A percentile compares a stretch with the other conserved stretches of the same genome.
phyloP scores from a whole-genome alignment of 2,888 invertebrate species.

The Rotaria magnacalcarata region DNA sequence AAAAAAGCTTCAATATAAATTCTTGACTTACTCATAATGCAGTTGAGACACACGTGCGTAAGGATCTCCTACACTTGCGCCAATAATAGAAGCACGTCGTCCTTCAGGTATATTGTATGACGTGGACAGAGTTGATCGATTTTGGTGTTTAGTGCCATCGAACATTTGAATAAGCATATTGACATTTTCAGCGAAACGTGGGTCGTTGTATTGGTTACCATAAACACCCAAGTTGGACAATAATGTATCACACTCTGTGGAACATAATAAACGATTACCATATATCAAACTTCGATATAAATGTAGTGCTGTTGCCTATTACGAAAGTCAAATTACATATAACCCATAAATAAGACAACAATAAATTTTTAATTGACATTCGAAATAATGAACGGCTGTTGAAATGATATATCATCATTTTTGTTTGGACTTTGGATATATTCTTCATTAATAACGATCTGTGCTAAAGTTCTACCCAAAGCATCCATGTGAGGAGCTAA shows the following conservation, averaged over 20 bases:
- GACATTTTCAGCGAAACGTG: not conserved
- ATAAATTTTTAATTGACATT: not conserved
- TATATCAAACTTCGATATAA: not conserved
- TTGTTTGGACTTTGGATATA: not conserved
- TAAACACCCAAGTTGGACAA: not conserved
- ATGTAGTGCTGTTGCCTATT: not conserved
- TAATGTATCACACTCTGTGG: not conserved
- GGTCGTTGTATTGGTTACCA: not conserved
- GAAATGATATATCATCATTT: not conserved
- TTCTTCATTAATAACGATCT: not conserved
- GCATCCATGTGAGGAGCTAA: not conserved
- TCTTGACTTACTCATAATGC: not conserved
- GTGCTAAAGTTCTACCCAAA: not conserved
- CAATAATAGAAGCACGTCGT: not conserved
- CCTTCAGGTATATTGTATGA: not conserved
- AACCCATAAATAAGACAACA: not conserved
- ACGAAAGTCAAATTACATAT: no score
- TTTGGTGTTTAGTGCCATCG: not conserved
- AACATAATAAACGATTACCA: not conserved
- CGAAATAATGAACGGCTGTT: not conserved
- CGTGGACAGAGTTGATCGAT: not conserved
- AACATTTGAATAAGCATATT: conserved; percentile 23
- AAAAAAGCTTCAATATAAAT: not conserved
- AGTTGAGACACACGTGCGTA: not conserved
- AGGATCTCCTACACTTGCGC: not conserved